Percentiles rank a stretch among this genome's conserved stretches.
phyloP scores from a whole-genome alignment of 2,113 vertebrate genomes.

The Podiceps cristatus region DNA sequence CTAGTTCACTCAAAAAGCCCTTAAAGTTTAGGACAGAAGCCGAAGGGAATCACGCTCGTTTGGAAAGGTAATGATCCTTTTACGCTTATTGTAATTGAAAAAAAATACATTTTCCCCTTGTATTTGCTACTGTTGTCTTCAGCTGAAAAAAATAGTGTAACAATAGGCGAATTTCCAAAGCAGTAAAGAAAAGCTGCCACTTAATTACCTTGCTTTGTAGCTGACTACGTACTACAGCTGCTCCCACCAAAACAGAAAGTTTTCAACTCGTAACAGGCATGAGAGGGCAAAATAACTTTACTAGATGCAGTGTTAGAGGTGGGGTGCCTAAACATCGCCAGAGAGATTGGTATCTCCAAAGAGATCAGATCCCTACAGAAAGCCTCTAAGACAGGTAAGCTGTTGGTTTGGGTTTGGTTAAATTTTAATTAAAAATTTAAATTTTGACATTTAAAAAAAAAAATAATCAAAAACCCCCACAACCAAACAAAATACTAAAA shows the following conservation, averaged over 20 bases:
- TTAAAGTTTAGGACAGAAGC: not conserved
- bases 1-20: not conserved
- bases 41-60: not conserved
- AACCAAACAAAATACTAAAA: too few relatives aligned
- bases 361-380: not conserved
- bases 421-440: not conserved
- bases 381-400: not conserved
- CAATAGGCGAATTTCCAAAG: not conserved
- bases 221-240: not conserved
- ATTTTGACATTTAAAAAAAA: not conserved
- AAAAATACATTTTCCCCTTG: not conserved
- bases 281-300: not conserved
- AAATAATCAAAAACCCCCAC: too few relatives aligned
- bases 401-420: not conserved
- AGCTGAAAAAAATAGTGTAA: not conserved
- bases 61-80: not conserved
- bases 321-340: not conserved
- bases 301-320: not conserved
- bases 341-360: not conserved
- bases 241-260: not conserved
- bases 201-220: not conserved
- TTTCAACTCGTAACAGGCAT: not conserved
- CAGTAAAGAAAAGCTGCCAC: not conserved
- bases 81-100: not conserved
- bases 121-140: not conserved